phyloP scores from a whole-genome alignment of 2,797 vertebrate species.

The Poeciliopsis presidionis region DNA sequence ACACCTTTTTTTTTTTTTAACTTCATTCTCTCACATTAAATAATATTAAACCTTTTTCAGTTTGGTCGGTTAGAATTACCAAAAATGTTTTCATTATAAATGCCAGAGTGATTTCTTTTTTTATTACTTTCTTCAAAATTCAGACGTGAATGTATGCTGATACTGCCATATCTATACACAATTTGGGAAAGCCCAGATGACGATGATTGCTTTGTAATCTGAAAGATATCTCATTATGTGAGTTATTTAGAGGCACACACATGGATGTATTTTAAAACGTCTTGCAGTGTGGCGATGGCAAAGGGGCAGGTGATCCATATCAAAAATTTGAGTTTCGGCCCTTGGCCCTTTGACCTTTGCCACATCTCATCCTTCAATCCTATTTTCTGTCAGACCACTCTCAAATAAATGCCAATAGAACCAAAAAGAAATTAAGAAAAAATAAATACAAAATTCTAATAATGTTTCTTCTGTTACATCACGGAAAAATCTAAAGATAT shows the following conservation, averaged over 20 bases:
- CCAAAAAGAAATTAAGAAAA: no score
- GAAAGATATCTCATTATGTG: background rate
- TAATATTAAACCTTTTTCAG: background rate
- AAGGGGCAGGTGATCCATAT: no score
- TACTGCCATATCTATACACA: background rate
- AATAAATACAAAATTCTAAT: no score
- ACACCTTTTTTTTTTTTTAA: background rate
- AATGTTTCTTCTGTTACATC: background rate
- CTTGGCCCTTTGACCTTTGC: no score
- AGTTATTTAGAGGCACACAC: background rate
- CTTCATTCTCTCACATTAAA: background rate
- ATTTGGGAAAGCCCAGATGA: background rate
- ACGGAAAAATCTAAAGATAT: background rate
- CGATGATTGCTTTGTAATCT: background rate
- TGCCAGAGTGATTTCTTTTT: background rate
- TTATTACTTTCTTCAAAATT: background rate
- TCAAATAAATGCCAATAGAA: no score
- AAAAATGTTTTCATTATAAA: background rate
- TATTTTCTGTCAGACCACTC: no score
- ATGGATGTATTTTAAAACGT: background rate
- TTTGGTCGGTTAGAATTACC: background rate
- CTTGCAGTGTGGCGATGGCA: no score
- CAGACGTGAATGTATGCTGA: background rate
- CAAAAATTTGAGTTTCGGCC: no score
- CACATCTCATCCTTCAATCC: no score